Evolutionary conservation across 2,888 invertebrate species (phyloP), one percentile per base, ranked within the genome.

Genomic region (Lydus trimaculatus): DNA sequence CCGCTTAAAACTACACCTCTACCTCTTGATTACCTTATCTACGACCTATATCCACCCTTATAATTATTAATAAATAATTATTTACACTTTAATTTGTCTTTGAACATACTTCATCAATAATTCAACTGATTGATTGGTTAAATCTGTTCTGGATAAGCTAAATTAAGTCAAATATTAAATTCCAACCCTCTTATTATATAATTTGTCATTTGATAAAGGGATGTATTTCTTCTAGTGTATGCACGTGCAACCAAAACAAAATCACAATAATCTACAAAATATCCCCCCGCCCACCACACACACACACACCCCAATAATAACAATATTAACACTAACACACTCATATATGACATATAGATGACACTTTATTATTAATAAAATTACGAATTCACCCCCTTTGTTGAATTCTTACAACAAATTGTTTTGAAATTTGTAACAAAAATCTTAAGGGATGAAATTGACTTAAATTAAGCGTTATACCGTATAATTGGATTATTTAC

Each of bases 401-500:
- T 31, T 31, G 17, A 23, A 17, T 17, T 58, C 7, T 8, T 58
- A n/a, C n/a, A 0, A 58, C 17, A 58, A 58, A 11, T 20, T 7
- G 7, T 3, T 7, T 1, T 9, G 7, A 15, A 17, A 56, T n/a
- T n/a, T n/a, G 4, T 25, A n/a, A 25, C 23, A 25, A 58, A 58
- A 58, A 56, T 1, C 2, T 25, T 23, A 58, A 23, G 31, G 60
- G 33, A 31, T 48, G 20, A 20, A 48, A 48, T 48, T 20, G 23
- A 33, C 31, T 9, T 15, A 28, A 59, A 59, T 59, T 28, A 28
- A 69, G 77, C 73, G 73, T 73, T 73, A 75, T 72, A 75, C 61
- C 76, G 69, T 73, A 73, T 75, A 77, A 78, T 75, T 65, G 67
- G 76, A 76, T 78, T 65, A 58, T 56, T 39, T 61, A 52, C 43